Percentiles rank a stretch among this genome's conserved stretches.
Conservation (phyloP, 1,140 invertebrate genomes). For the Drosophila kohkoa region DNA sequence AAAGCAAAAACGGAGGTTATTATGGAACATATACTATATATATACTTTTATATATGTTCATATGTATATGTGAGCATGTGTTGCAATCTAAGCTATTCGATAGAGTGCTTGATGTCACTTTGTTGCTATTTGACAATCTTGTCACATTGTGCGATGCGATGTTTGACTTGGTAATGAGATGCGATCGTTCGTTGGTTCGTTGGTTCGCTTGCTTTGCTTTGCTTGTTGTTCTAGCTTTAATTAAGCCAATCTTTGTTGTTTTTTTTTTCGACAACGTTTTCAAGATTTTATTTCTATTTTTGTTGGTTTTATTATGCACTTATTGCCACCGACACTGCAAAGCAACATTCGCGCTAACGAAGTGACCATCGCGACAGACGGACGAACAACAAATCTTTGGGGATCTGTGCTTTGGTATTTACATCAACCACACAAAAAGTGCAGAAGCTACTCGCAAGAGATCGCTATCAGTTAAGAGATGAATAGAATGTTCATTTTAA, state of each 20-base stretch:
- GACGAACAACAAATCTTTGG: constrained; percentile 1
- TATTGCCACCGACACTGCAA: not conserved
- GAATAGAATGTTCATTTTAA: not conserved
- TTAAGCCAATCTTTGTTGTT: constrained; percentile 65
- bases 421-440: not conserved
- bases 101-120: constrained; percentile 33
- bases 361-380: not conserved
- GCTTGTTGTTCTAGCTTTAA: constrained; percentile 56
- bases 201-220: constrained; percentile 26
- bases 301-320: constrained; percentile 18
- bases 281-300: constrained; percentile 20
- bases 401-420: not conserved
- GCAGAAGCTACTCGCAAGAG: not conserved
- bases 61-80: not conserved
- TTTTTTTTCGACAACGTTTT: constrained; percentile 34
- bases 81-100: constrained; percentile 6
- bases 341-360: constrained; percentile 9
- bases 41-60: not conserved
- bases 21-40: not conserved
- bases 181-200: constrained; percentile 40
- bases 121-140: constrained; percentile 77
- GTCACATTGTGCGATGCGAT: constrained; percentile 64
- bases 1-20: constrained; percentile 1
- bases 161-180: constrained; percentile 75
- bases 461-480: constrained; percentile 1